These are phyloP conservation scores for Trichonephila inaurata DNA, from an alignment of 1,140 invertebrate genomes.

Conservation along the genomic window DNA sequence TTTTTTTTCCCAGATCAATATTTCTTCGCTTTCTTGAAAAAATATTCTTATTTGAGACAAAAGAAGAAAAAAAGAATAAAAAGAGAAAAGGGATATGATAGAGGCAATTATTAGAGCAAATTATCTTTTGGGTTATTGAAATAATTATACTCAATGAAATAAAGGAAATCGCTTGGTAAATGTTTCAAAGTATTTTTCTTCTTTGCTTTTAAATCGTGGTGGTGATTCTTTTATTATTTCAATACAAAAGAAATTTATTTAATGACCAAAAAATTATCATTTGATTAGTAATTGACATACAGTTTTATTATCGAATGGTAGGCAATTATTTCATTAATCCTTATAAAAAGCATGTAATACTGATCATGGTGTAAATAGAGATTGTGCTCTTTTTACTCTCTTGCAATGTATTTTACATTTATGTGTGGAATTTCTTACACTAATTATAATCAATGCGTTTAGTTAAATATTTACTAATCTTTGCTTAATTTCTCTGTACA, in stretches of 20 bases:
- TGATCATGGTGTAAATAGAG: too few relatives aligned
- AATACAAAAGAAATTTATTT: neutral
- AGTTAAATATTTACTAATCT: too few relatives aligned
- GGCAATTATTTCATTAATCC: too few relatives aligned
- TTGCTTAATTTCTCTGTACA: too few relatives aligned
- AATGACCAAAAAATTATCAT: too few relatives aligned
- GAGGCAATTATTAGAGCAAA: neutral
- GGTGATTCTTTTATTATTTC: neutral
- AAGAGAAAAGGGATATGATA: neutral
- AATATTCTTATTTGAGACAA: neutral
- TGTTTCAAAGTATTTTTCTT: neutral
- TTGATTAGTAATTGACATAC: too few relatives aligned
- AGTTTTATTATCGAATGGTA: too few relatives aligned
- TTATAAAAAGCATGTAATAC: too few relatives aligned
- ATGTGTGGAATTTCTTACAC: too few relatives aligned
- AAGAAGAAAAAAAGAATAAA: neutral
- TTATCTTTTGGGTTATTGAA: neutral
- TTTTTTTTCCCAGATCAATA: neutral
- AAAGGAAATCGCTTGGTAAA: neutral
- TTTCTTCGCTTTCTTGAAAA: neutral
- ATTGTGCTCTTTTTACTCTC: too few relatives aligned
- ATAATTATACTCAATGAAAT: neutral
- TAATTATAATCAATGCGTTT: too few relatives aligned
- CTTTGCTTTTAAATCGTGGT: neutral
- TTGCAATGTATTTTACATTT: too few relatives aligned